Base-by-base conservation (phyloP, 2,797 vertebrate genomes). In the Bradypodion pumilum region DNA sequence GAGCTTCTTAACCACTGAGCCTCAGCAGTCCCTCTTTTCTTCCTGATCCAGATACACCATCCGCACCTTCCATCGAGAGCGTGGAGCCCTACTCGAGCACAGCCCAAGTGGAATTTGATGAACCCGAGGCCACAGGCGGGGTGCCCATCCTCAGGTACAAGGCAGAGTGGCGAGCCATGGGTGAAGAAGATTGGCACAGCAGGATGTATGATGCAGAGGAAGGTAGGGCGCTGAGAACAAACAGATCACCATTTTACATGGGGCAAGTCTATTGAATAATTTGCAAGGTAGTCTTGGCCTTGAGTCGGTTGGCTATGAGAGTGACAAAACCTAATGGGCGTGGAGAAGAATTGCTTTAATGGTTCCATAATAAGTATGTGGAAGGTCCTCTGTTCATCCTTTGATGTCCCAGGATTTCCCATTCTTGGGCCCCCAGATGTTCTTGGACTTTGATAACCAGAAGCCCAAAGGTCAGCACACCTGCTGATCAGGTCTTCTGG, bases 51-150 rank as follows among this genome's bases (percentile, higher is more conserved):
- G 99, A 99, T 85, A 98, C 98, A 10, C 99, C 99, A 0, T 99
- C 99, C 7, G 96, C 97, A 75, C 98, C 98, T 2, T 95, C 95
- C 90, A 96, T 99, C 63, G 94, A 95, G 73, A 95, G 95, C 90
- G 98, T 98, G 91, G 97, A 97, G 69, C 97, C 98, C 0, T 99
- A 99, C 86, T 99, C 99, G 81, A 99, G 98, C 91, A 97, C 98
- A 0, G 99, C 98, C 15, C 96, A 96, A 92, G 95, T 99, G 91
- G 95, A 96, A 86, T 98, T 99, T 10, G 96, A 96, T 29, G 98
- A 98, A 90, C 98, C 99, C 0, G 98, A 99, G 82, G 97, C 98
- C 84, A 97, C 95, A 0, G 99, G 98, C 0, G 99, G 99, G 0
- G 98, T 99, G 81, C 97, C 98, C 70, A 96, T 99, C 85, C 97